Evolutionary conservation across 2,888 invertebrate species (phyloP), one percentile per base, ranked within the genome.

Genomic region (Leptopilina syphax): DNA sequence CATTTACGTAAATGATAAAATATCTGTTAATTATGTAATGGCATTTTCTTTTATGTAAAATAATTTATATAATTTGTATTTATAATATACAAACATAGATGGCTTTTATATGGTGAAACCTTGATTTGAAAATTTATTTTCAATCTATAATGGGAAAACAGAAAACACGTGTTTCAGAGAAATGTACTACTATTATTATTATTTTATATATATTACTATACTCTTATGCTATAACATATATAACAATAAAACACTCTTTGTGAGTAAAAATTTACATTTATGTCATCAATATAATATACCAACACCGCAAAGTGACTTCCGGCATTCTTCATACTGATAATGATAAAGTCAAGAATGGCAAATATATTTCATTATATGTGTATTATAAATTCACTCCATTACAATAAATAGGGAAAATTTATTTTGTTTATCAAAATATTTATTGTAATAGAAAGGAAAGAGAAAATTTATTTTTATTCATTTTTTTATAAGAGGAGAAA

Each of bases 321-420:
- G 73, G 57, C 54, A 60, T 73, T 57, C 57, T 70, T 73, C 34
- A 34, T 41, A 73, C n/a, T 57, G 73, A 73, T 73, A 73, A 73
- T 73, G 57, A 34, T 73, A 73, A 57, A 57, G 57, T 57, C 57
- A 18, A 57, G 57, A 73, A 57, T 57, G 57, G 34, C 73, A 73
- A 73, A 34, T 57, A 34, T 34, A 73, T 73, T 60, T 57, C 54
- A 73, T 73, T 73, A 8, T 44, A 44, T 44, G 34, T 34, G 34
- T 34, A 54, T 54, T 73, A 54, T 54, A 57, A 73, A 34, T 57
- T 13, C 34, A 47, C 47, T 34, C 34, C 4, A 34, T 34, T 34
- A 34, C 34, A 34, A 34, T 34, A 34, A 34, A 34, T 34, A 34
- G 34, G 4, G 34, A 34, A 3, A 34, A 34, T 34, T 34, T 34